Conservation (phyloP, 2,888 invertebrate species). For the Allophyes oxyacanthae region DNA sequence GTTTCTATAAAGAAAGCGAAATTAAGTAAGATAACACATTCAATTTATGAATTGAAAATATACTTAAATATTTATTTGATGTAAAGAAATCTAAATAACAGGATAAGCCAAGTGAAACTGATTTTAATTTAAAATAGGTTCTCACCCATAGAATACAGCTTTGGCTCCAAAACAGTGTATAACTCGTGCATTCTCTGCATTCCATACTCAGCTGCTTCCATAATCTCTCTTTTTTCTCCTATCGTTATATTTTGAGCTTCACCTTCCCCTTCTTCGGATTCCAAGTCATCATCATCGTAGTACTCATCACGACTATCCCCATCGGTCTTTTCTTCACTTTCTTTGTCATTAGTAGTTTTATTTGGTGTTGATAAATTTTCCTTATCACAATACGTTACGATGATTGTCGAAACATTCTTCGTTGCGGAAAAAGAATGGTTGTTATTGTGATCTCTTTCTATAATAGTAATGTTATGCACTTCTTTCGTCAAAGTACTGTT, state of each 20-base stretch:
- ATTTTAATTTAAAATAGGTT: too few relatives aligned
- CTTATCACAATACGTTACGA: conserved; percentile 83
- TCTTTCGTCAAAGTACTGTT: conserved; percentile 80
- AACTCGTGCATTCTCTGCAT: conserved; percentile 91
- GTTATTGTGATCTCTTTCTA: conserved; percentile 79
- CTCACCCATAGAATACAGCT: conserved; percentile 92
- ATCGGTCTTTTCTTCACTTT: conserved; percentile 49
- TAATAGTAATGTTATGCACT: conserved; percentile 82
- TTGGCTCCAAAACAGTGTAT: conserved; percentile 91
- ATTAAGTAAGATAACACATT: too few relatives aligned
- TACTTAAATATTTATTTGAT: too few relatives aligned
- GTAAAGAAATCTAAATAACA: too few relatives aligned
- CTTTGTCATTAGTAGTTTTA: conserved; percentile 49
- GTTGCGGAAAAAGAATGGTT: conserved; percentile 78
- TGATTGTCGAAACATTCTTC: conserved; percentile 82
- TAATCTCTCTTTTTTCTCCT: conserved; percentile 83
- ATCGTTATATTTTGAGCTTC: conserved; percentile 64
- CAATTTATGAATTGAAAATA: too few relatives aligned
- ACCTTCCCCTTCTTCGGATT: conserved; percentile 47
- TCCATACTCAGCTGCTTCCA: conserved; percentile 92
- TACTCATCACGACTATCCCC: conserved; percentile 49
- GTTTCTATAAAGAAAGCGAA: too few relatives aligned
- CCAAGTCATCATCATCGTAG: conserved; percentile 58
- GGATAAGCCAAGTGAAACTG: too few relatives aligned
- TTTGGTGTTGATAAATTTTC: conserved; percentile 70